Conservation (phyloP, 2,888 invertebrate genomes). For the Epiblema foenella region DNA sequence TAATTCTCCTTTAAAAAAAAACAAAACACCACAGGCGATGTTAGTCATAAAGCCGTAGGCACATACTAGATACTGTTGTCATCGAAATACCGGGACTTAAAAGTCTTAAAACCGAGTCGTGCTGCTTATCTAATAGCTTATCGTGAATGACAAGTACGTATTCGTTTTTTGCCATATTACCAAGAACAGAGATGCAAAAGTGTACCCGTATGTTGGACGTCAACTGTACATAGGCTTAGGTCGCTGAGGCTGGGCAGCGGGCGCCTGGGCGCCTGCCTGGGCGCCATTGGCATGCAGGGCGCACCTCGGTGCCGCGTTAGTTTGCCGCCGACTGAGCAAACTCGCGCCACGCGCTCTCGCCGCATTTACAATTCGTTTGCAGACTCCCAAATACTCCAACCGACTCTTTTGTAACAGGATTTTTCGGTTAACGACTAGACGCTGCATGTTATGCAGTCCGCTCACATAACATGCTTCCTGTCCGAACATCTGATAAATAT, state of each 20-base stretch:
- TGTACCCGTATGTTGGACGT: neutral
- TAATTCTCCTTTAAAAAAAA: too few species aligned
- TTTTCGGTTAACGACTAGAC: constrained; percentile 75
- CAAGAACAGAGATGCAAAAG: too few species aligned
- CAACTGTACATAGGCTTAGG: neutral
- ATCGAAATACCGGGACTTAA: too few species aligned
- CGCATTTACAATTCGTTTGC: constrained; percentile 75
- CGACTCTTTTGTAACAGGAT: constrained; percentile 75
- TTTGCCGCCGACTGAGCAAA: constrained; percentile 65
- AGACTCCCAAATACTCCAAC: constrained; percentile 72
- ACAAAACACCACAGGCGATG: neutral
- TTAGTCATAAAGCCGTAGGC: neutral
- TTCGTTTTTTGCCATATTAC: too few species aligned
- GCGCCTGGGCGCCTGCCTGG: constrained; percentile 14
- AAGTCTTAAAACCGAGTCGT: too few species aligned
- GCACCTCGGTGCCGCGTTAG: constrained; percentile 47
- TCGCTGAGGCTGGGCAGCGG: constrained; percentile 19
- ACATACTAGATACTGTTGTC: too few species aligned
- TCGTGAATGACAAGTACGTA: too few species aligned
- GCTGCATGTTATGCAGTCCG: constrained; percentile 72
- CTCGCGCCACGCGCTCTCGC: constrained; percentile 62
- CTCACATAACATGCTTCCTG: constrained; percentile 65
- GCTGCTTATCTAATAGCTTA: too few species aligned
- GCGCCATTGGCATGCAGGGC: constrained; percentile 57
- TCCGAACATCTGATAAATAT: constrained; percentile 53